Base-by-base conservation (phyloP, 2,888 invertebrate species). In the Cryptocephalus primarius region DNA sequence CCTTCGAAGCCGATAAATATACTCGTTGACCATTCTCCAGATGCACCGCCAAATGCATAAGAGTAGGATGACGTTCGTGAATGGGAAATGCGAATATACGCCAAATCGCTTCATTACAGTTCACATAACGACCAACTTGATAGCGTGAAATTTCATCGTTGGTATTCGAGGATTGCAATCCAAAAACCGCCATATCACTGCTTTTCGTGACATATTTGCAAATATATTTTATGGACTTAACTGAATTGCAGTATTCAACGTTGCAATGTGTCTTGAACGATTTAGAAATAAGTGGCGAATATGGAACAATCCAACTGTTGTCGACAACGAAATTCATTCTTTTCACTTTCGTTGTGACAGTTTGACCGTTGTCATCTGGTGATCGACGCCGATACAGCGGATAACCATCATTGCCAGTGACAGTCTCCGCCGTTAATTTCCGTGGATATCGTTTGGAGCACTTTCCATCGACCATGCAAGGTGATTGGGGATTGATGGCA, bases 361-460 rank as follows among this genome's bases (percentile, higher is more conserved):
- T 48, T 56, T 48, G 13, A 45, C 43, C 12, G 52, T 43, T 48
- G 46, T 40, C 40, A 4, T 40, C 40, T n/a, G 3, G 3, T 34
- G 41, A 36, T 44, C 48, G 46, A n/a, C 60, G 54, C n/a, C 56
- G 52, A 52, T 64, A 64, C 48, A 57, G 47, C 39, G 62, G 64
- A 54, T 61, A 63, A 38, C 62, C 64, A 52, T 64, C 59, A 41
- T 62, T 54, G 39, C 54, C 58, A 11, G 61, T 64, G 10, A 58
- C 45, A 59, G 57, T 44, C 13, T 43, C 43, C 33, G 33, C 33
- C 9, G 33, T 33, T 12, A 43, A 43, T 33, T 33, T 33, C 11
- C 8, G 33, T 33, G 2, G 43, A 43, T 43, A 43, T 33, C 3
- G 43, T 34, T 43, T 43, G 1, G 43, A 33, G 6, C 43, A 43